Conservation (phyloP, 2,888 invertebrate genomes). For the Chrysomela aeneicollis region DNA sequence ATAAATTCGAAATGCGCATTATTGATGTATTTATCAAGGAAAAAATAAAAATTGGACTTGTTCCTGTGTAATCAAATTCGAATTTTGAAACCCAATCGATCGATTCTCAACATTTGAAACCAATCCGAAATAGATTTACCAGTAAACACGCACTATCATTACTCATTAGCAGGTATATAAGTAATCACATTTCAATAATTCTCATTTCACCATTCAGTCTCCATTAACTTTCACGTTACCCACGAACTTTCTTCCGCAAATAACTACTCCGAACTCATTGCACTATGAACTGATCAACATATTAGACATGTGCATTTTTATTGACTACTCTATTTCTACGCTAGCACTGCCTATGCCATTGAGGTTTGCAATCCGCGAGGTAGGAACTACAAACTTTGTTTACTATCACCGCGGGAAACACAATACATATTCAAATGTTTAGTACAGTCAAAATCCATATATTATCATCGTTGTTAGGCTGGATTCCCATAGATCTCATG, state of each 20-base stretch:
- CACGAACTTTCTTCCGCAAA: constrained; percentile 2
- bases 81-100: background rate
- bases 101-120: no score
- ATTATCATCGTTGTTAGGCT: background rate
- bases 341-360: constrained; percentile 39
- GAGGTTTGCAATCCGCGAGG: constrained; percentile 37
- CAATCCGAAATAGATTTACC: background rate
- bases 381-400: constrained; percentile 30
- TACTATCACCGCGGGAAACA: constrained; percentile 42
- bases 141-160: constrained; percentile 7
- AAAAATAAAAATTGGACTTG: background rate
- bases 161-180: background rate
- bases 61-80: background rate
- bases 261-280: constrained; percentile 16
- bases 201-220: background rate
- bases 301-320: constrained; percentile 29
- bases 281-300: constrained; percentile 16
- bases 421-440: constrained; percentile 20
- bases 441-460: constrained; percentile 31
- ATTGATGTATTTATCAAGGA: no score
- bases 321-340: constrained; percentile 36
- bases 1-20: no score
- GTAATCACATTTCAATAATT: constrained; percentile 18
- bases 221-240: constrained; percentile 26
- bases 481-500: no score